Evolutionary conservation across 2,888 invertebrate species (phyloP).

Genomic region (Cephonodes hylas): DNA sequence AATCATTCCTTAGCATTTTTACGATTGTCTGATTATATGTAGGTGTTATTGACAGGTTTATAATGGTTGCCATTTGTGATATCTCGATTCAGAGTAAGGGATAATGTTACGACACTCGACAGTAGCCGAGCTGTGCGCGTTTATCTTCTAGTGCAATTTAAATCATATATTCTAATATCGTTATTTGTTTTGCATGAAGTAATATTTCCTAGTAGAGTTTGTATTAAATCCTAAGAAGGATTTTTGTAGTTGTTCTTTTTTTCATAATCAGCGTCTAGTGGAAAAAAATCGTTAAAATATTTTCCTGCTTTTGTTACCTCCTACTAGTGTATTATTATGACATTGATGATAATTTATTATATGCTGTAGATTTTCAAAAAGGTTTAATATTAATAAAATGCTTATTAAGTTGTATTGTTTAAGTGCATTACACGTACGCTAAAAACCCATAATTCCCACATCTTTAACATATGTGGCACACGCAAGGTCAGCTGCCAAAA

Average conservation of each 20-base stretch:
- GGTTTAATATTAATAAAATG: background rate
- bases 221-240: background rate
- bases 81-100: slow-evolving; percentile 18
- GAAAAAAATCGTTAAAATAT: no score
- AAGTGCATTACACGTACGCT: background rate
- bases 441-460: background rate
- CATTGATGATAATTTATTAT: background rate
- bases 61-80: slow-evolving; percentile 21
- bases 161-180: background rate
- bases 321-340: no score
- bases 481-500: slow-evolving; percentile 18
- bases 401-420: background rate
- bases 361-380: no score
- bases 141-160: background rate
- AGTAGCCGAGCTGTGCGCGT: background rate
- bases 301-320: no score
- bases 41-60: slow-evolving; percentile 26
- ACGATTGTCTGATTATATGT: slow-evolving; percentile 15
- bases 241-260: no score
- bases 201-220: no score
- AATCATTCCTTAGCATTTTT: slow-evolving; percentile 36
- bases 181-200: no score
- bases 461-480: background rate
- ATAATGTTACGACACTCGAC: background rate
- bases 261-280: no score